Evolutionary conservation across 2,888 invertebrate genomes (phyloP).

Genomic region (Nephrotoma guestfalica): DNA sequence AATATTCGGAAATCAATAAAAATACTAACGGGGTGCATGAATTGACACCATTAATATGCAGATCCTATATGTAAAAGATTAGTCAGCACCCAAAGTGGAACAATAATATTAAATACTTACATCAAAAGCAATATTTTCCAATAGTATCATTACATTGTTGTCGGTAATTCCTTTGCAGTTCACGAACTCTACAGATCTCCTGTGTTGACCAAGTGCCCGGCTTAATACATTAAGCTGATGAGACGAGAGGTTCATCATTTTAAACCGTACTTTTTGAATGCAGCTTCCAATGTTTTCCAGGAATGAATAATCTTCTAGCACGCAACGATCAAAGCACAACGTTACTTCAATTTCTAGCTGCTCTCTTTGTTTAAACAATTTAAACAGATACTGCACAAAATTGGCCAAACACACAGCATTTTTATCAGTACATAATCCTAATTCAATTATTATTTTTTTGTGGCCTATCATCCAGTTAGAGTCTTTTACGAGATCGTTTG

Average conservation of each 20-base stretch:
- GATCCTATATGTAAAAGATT: no score
- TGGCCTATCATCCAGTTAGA: background rate
- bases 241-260: background rate
- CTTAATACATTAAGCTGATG: background rate
- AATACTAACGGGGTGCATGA: background rate
- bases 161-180: background rate
- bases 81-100: no score
- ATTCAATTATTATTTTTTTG: background rate
- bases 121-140: background rate
- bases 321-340: background rate
- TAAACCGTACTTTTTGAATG: background rate
- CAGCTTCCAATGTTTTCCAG: background rate
- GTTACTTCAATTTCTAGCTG: background rate
- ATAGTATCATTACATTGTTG: background rate
- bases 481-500: background rate
- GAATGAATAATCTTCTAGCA: background rate
- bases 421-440: background rate
- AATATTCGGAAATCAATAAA: background rate
- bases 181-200: background rate
- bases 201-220: background rate
- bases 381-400: background rate
- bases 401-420: background rate
- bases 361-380: background rate
- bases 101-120: background rate
- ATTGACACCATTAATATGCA: background rate